Evolutionary conservation across 2,797 vertebrate species (phyloP).

Genomic region (Rallus crepitans): DNA sequence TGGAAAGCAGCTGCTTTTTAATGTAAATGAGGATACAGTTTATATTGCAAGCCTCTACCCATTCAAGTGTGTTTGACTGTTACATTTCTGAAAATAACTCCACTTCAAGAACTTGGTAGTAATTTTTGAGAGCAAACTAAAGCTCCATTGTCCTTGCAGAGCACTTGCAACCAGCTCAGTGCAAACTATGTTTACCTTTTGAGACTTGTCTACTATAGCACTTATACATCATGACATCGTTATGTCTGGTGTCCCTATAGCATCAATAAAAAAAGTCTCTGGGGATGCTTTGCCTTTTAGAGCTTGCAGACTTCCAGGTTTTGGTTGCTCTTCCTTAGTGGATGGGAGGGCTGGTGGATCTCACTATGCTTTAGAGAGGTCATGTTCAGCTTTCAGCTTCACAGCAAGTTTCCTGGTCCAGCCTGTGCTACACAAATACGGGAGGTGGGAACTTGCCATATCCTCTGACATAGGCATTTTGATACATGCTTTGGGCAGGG

Average conservation of each 20-base stretch:
- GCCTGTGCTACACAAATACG: rapidly evolving
- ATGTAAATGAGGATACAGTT: background rate
- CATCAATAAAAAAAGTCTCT: background rate
- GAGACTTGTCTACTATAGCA: background rate
- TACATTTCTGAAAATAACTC: background rate
- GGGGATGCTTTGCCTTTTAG: background rate
- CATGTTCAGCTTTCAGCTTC: background rate
- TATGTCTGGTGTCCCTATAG: background rate
- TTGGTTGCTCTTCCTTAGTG: background rate
- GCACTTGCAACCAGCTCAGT: background rate
- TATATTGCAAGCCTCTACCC: background rate
- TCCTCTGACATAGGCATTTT: background rate
- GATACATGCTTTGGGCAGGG: background rate
- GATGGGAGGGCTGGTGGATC: background rate
- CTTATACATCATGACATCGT: background rate
- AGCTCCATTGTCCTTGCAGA: background rate
- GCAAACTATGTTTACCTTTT: background rate
- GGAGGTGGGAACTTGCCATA: background rate
- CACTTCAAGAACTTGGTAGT: background rate
- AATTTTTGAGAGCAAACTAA: background rate
- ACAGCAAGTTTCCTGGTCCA: background rate
- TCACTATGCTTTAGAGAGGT: background rate
- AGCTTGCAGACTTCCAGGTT: background rate
- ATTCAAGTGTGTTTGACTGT: background rate
- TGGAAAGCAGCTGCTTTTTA: background rate